phyloP scores from a whole-genome alignment of 92 coral and sea anemone genomes.

The Siderastrea radians region DNA sequence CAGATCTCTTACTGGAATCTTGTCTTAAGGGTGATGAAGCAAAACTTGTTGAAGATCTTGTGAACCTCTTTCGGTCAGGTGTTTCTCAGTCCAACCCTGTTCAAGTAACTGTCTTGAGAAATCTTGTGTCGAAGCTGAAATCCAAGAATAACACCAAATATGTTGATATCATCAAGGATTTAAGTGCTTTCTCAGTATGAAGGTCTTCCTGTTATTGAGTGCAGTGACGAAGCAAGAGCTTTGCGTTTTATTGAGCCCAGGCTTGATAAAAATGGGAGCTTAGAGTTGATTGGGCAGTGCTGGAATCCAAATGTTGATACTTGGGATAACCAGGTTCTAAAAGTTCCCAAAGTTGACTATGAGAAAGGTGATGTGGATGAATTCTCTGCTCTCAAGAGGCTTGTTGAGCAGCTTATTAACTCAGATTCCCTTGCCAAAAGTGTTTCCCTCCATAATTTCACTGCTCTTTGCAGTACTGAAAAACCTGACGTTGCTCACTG shows the following conservation, averaged over 20 bases:
- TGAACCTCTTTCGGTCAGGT: constrained; percentile 3
- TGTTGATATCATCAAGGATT: no score
- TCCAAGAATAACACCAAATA: no score
- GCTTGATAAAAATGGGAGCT: constrained; percentile 16
- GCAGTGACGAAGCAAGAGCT: constrained; percentile 27
- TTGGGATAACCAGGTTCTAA: constrained; percentile 25
- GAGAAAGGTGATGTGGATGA: constrained; percentile 34
- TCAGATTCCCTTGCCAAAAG: constrained; percentile 7
- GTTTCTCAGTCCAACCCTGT: constrained; percentile 13
- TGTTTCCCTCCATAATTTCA: constrained; percentile 19
- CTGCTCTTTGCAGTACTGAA: constrained; percentile 32
- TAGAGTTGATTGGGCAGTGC: constrained; percentile 25
- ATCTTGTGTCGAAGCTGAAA: constrained; percentile 32
- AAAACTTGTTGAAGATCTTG: constrained; percentile 25
- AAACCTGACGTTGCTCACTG: constrained; percentile 40
- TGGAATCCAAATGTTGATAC: constrained; percentile 34
- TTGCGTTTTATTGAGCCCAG: constrained; percentile 35
- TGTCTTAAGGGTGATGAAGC: constrained; percentile 29
- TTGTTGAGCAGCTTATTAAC: constrained; percentile 4
- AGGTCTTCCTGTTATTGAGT: constrained; percentile 20
- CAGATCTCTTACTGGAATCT: constrained; percentile 17
- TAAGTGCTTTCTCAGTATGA: constrained; percentile 6
- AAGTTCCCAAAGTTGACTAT: constrained; percentile 6
- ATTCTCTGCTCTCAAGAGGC: constrained; percentile 12
- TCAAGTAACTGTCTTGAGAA: constrained; percentile 28